Base-by-base conservation (phyloP, 1,140 invertebrate genomes). In the Phocides pigmalion region DNA sequence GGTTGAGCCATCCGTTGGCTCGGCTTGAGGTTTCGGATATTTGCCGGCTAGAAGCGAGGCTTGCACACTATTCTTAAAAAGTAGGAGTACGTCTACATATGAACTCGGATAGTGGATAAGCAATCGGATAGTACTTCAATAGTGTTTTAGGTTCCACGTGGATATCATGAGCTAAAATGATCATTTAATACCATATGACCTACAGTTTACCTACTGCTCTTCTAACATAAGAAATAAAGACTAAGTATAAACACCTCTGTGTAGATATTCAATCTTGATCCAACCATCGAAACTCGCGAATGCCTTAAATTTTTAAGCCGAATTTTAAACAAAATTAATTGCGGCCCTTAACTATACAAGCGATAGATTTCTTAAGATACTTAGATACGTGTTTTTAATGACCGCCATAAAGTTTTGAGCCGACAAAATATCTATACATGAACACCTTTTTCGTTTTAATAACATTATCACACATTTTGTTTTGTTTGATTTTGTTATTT, bases 261-360 rank as follows among this genome's bases (percentile, higher is more conserved):
- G 68, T 19, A 74, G 3, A 28, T 44, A 58, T 44, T 14, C 15
- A 17, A 66, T 66, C 53, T 32, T 28, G 58, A 56, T 47, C 32
- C 35, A 62, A 54, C 62, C 37, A 62, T 25, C 51, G 44, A 53
- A 73, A 72, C 67, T 81, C 54, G 76, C 80, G 61, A 82, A 84
- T 84, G 81, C 80, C 35, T 65, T 28, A 66, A 79, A 87, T 84
- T 69, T 79, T 79, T 81, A 63, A 70, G 62, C 62, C 20, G 69
- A 68, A 68, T 79, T 74, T 82, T 78, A 59, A 72, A 79, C 62
- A 62, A 77, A 84, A 87, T 86, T 86, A 80, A 87, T 87, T 83
- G 76, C 72, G 47, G 74, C 67, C 69, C 77, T 82, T 76, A 81
- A 77, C 64, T 35, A 32, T 69, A 75, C 66, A 64, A 66, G 68